Base-by-base conservation (phyloP, 64 coral and sea anemone species). In the Pocillopora verrucosa region DNA sequence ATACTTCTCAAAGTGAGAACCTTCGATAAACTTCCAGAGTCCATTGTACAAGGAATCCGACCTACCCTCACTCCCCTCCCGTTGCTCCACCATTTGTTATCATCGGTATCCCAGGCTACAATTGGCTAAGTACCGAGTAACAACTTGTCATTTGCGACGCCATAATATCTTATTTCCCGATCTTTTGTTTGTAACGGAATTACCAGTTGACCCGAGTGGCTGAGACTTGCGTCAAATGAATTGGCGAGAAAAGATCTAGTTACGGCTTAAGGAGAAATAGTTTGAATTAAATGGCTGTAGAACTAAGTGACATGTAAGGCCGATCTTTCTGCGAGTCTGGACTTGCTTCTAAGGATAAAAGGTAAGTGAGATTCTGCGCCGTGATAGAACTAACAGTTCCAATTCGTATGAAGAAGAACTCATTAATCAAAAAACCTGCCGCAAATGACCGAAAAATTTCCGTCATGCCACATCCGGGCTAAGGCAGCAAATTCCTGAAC, bases 161-260 rank as follows among this genome's bases (percentile, higher is more conserved):
- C 61, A 63, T 15, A 13, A 63, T 63, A 63, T 63, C 61, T 13
- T 63, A 63, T 63, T 15, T 63, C 61, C 11, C 11, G 11, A 36
- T 77, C 36, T 20, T 77, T 77, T 38, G 36, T 77, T 77, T 77
- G 75, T 75, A 36, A 34, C 73, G 73, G 41, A 75, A 75, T 75
- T 56, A 57, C 0, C 77, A 79, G 59, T 79, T 79, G 59, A 70
- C 56, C 56, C 7, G 57, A 79, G 67, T 24, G 20, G 22, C 10
- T 30, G 77, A 59, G 26, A 59, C 30, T 24, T 56, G 20, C 58
- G 59, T 79, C 34, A n/a, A 57, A 79, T 79, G 11, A 79, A 79
- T 79, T 7, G 24, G 19, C 58, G 20, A 79, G 13, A 78, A 59
- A 34, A 79, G 77, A 79, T 79, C 15, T 60, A n/a, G 51, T 79